Percentiles rank a stretch among this genome's conserved stretches.
Conservation (phyloP, 2,888 invertebrate genomes). For the Quadriops clusia region DNA sequence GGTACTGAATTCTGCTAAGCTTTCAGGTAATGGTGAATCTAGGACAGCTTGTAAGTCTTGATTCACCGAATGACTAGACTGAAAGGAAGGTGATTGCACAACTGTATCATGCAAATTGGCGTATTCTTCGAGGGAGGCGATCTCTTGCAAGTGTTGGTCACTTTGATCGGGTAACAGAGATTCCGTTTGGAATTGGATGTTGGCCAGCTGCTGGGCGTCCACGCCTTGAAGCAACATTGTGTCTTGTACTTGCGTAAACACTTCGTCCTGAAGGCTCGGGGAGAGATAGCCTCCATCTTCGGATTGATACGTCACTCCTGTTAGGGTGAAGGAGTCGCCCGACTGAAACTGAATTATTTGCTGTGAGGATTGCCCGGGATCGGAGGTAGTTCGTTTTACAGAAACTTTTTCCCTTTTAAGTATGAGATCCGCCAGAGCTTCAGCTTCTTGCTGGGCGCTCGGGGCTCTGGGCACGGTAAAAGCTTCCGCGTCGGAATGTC, state of each 20-base stretch:
- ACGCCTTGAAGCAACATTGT: conserved; percentile 56
- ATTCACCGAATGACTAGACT: conserved; percentile 44
- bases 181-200: conserved; percentile 36
- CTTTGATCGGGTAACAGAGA: conserved; percentile 48
- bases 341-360: conserved; percentile 48
- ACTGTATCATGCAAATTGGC: conserved; percentile 43
- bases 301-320: conserved; percentile 50
- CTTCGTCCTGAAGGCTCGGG: conserved; percentile 61
- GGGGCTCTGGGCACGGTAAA: conserved; percentile 39
- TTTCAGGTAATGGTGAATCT: conserved; percentile 67
- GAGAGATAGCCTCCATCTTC: conserved; percentile 48
- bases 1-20: conserved; percentile 70
- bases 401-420: conserved; percentile 59
- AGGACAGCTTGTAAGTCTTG: conserved; percentile 65
- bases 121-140: conserved; percentile 50
- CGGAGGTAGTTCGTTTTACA: conserved; percentile 63
- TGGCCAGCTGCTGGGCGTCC: conserved; percentile 46
- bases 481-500: conserved; percentile 47
- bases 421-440: conserved; percentile 64
- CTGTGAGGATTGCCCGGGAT: conserved; percentile 52
- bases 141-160: conserved; percentile 52
- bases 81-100: conserved; percentile 40
- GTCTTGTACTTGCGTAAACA: conserved; percentile 61
- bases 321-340: conserved; percentile 48
- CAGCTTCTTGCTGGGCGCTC: conserved; percentile 52